phyloP scores from a whole-genome alignment of 2,113 vertebrate species.

The Pseudois nayaur region DNA sequence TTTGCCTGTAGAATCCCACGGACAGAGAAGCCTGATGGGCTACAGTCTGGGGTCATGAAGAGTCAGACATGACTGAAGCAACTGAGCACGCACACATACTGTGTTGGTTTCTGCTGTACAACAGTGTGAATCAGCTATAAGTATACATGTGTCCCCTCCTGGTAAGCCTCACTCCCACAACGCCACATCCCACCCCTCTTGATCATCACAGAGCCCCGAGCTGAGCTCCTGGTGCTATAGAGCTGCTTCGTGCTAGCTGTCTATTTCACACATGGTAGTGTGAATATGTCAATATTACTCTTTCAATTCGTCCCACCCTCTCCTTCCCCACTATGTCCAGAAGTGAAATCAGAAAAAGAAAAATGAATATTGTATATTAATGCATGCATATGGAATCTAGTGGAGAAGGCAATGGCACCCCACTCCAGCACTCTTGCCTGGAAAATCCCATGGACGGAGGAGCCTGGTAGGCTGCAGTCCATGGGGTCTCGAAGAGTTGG shows the following conservation, averaged over 20 bases:
- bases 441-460: too few relatives aligned
- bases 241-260: not conserved
- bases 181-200: not conserved
- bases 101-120: not conserved
- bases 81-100: not conserved
- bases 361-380: not conserved
- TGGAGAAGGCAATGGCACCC: too few relatives aligned
- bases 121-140: not conserved
- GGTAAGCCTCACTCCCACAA: not conserved
- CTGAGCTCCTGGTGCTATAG: not conserved
- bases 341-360: not conserved
- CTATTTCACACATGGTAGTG: not conserved
- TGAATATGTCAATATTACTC: not conserved
- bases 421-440: too few relatives aligned
- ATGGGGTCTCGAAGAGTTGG: too few relatives aligned
- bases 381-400: not conserved
- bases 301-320: not conserved
- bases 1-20: not conserved
- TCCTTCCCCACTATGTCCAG: not conserved
- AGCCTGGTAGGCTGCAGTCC: too few relatives aligned
- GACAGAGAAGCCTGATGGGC: not conserved
- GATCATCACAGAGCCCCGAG: not conserved
- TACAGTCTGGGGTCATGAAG: not conserved
- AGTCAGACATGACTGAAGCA: not conserved
- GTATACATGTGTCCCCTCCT: not conserved